Conservation (phyloP, 2,113 vertebrate genomes). For the Antigone vipio region DNA sequence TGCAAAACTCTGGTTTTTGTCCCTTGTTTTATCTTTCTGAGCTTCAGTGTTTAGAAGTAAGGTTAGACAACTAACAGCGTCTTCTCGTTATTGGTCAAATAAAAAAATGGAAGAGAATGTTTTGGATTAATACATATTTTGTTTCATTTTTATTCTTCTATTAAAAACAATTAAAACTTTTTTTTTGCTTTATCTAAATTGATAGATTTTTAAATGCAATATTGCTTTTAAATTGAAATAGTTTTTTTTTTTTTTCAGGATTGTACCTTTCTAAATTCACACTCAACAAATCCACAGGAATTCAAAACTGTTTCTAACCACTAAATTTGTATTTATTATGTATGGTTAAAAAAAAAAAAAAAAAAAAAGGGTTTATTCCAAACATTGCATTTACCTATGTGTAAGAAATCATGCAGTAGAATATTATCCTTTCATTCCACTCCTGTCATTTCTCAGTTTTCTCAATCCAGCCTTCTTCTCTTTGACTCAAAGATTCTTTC, state of each 20-base stretch:
- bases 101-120: not conserved
- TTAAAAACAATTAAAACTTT: not conserved
- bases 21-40: not conserved
- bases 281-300: not conserved
- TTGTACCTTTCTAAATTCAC: not conserved
- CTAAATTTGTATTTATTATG: not conserved
- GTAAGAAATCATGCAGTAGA: not conserved
- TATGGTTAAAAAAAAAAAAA: not conserved
- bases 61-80: not conserved
- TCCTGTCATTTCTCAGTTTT: not conserved
- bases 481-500: not conserved
- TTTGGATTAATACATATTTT: not conserved
- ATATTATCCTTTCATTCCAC: not conserved
- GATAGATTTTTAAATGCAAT: not conserved
- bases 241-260: not conserved
- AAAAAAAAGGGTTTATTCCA: not conserved
- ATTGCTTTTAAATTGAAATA: not conserved
- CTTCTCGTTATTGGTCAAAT: not conserved
- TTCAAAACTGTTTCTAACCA: not conserved
- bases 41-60: not conserved
- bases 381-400: not conserved
- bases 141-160: not conserved
- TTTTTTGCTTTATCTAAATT: not conserved
- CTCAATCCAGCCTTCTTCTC: not conserved
- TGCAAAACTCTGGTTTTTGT: not conserved